Conservation (phyloP, 1,140 invertebrate species). For the Drosophila willistoni region DNA sequence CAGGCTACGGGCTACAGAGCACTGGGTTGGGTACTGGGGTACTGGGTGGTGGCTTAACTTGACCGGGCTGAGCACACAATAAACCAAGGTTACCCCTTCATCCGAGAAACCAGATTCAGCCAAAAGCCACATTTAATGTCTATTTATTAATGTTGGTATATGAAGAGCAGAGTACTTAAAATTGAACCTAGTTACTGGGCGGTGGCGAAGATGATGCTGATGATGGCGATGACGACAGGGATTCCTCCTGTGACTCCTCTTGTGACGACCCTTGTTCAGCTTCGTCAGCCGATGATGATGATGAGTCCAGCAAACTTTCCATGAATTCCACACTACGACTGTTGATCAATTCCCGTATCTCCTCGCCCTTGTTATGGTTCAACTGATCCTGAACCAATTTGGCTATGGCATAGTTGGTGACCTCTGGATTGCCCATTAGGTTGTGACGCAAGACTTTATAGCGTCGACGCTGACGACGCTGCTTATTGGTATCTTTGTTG, state of each 20-base stretch:
- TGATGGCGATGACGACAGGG: background rate
- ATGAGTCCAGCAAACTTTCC: conserved; percentile 29
- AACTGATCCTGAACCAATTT: conserved; percentile 30
- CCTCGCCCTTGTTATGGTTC: background rate
- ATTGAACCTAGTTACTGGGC: conserved; percentile 8
- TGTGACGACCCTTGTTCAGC: conserved; percentile 4
- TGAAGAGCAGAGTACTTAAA: conserved; percentile 1
- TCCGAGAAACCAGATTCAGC: conserved; percentile 1
- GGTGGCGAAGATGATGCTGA: background rate
- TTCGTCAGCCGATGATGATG: background rate
- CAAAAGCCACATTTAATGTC: conserved; percentile 16
- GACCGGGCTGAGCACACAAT: background rate
- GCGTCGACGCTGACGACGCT: conserved; percentile 28
- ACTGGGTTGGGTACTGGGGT: background rate
- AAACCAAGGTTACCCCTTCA: conserved; percentile 1
- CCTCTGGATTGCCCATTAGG: conserved; percentile 49
- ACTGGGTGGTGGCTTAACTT: conserved; percentile 15
- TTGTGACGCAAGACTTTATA: conserved; percentile 27
- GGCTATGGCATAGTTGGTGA: conserved; percentile 32
- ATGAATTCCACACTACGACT: conserved; percentile 31
- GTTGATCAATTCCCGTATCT: conserved; percentile 26
- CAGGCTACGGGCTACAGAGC: background rate
- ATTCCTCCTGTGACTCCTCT: background rate
- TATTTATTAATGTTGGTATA: conserved; percentile 15
- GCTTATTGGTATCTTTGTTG: conserved; percentile 4